These are phyloP conservation scores for Syrmaticus mikado DNA, from an alignment of 2,113 vertebrate genomes.

Conservation along the genomic window DNA sequence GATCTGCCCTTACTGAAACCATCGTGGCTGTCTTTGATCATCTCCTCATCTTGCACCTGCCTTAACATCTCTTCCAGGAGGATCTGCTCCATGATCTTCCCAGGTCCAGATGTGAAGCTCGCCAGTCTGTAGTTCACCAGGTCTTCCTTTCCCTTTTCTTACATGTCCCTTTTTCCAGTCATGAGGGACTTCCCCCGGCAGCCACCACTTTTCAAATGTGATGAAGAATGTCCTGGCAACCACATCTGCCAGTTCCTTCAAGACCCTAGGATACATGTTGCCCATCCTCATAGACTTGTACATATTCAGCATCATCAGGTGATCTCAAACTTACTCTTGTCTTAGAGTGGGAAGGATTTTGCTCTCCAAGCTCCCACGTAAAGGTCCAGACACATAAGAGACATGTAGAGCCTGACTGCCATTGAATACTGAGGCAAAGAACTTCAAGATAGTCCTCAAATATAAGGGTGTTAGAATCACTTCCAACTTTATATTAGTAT, in stretches of 20 bases:
- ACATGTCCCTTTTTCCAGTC: neutral
- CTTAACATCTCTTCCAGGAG: neutral
- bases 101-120: neutral
- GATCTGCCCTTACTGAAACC: neutral
- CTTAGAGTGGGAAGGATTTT: neutral
- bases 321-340: neutral
- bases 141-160: neutral
- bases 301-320: neutral
- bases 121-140: neutral
- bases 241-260: neutral
- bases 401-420: neutral
- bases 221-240: neutral
- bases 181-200: neutral
- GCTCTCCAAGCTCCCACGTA: too few species aligned
- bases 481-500: neutral
- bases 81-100: neutral
- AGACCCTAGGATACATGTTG: neutral
- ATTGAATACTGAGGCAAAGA: neutral
- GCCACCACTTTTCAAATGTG: neutral
- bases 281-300: neutral
- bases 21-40: neutral
- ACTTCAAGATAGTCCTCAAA: neutral
- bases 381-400: neutral
- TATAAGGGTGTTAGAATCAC: neutral
- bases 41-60: neutral